phyloP scores from a whole-genome alignment of 2,888 invertebrate species.

The Lathronympha strigana region DNA sequence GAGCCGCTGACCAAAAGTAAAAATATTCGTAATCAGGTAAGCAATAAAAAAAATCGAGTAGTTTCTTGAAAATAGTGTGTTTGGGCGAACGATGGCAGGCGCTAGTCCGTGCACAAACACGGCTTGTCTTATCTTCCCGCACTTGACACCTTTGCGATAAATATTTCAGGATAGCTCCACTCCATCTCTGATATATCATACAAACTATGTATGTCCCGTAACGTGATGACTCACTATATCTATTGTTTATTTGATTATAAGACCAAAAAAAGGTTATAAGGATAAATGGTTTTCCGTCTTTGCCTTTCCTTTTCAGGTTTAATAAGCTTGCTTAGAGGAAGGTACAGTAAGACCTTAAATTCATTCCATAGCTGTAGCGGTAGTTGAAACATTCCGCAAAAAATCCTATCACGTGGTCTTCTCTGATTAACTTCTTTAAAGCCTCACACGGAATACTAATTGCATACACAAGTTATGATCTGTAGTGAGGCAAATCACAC shows the following conservation, averaged over 20 bases:
- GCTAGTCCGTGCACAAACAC: slow-evolving; percentile 35
- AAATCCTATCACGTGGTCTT: no score
- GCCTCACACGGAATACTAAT: no score
- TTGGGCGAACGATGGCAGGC: slow-evolving; percentile 18
- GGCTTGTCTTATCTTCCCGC: slow-evolving; percentile 38
- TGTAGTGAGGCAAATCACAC: background rate
- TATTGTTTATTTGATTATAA: slow-evolving; percentile 10
- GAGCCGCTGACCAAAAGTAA: background rate
- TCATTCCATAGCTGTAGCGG: no score
- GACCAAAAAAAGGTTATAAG: no score
- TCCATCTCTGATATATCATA: slow-evolving; percentile 26
- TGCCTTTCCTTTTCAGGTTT: no score
- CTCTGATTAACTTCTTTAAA: no score
- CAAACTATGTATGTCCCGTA: background rate
- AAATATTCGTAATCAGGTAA: slow-evolving; percentile 14
- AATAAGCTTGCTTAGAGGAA: no score
- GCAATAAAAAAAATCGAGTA: background rate
- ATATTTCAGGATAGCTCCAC: slow-evolving; percentile 36
- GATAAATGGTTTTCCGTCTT: no score
- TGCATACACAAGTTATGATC: no score
- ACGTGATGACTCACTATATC: slow-evolving; percentile 12
- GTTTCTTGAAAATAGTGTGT: slow-evolving; percentile 7
- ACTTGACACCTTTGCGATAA: slow-evolving; percentile 41
- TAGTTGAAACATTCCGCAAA: no score
- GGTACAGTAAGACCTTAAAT: no score